These are phyloP conservation scores for Listronotus bonariensis DNA, from an alignment of 1,140 invertebrate genomes.

Conservation along the genomic window DNA sequence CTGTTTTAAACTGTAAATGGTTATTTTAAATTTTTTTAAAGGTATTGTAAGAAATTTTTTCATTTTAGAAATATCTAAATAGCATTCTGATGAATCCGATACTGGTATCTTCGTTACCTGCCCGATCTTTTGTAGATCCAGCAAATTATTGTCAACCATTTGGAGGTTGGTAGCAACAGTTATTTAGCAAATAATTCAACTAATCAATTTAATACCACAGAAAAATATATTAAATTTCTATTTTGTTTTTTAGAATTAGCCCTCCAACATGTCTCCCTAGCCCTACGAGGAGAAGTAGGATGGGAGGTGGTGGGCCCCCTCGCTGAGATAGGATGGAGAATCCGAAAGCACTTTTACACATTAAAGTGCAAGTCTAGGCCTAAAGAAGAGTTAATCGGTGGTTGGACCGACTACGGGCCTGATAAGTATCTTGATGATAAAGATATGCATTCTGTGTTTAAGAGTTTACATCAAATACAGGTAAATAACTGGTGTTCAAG, in stretches of 20 bases:
- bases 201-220: no score
- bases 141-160: conserved; percentile 79
- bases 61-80: conserved; percentile 78
- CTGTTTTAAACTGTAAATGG: background rate
- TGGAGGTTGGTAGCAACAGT: conserved; percentile 71
- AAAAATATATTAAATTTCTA: no score
- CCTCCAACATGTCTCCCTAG: conserved; percentile 83
- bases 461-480: conserved; percentile 68
- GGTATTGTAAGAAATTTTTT: background rate
- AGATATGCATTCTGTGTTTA: conserved; percentile 75
- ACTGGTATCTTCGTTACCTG: conserved; percentile 74
- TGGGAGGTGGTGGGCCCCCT: conserved; percentile 82
- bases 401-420: conserved; percentile 86
- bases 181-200: no score
- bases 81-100: conserved; percentile 79
- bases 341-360: conserved; percentile 83
- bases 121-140: conserved; percentile 87
- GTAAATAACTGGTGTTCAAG: conserved; percentile 54
- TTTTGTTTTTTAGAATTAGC: conserved; percentile 71
- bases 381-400: conserved; percentile 67
- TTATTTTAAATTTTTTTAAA: background rate
- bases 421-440: conserved; percentile 81
- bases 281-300: conserved; percentile 77
- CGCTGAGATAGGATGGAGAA: conserved; percentile 81
- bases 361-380: conserved; percentile 60